These are phyloP conservation scores for Neoseiulus cucumeris DNA, from an alignment of 1,140 invertebrate species.

Conservation along the genomic window DNA sequence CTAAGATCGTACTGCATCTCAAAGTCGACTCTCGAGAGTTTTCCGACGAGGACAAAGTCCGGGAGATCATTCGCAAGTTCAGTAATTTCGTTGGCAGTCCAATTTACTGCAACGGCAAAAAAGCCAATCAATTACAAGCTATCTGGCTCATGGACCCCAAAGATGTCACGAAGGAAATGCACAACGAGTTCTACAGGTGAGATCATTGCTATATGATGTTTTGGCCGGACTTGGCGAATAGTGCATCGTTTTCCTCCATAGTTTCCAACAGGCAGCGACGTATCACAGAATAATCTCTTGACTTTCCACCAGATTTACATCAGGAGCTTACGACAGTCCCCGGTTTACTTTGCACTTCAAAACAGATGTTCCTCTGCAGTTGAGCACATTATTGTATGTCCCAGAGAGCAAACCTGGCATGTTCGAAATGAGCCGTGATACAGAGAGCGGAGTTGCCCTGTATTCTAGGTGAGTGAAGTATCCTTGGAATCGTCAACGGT, in stretches of 20 bases:
- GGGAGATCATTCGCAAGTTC: conserved; percentile 79
- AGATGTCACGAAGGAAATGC: conserved; percentile 58
- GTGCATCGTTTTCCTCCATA: background rate
- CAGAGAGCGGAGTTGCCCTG: conserved; percentile 55
- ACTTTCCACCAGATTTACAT: conserved; percentile 52
- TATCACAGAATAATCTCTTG: too few relatives aligned
- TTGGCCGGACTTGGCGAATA: too few relatives aligned
- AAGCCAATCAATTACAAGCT: conserved; percentile 51
- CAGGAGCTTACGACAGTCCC: conserved; percentile 60
- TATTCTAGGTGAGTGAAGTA: conserved; percentile 36
- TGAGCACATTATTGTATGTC: conserved; percentile 74
- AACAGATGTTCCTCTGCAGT: conserved; percentile 72
- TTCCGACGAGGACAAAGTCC: conserved; percentile 51
- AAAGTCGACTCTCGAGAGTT: conserved; percentile 69
- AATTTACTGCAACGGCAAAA: conserved; percentile 70
- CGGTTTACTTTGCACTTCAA: conserved; percentile 60
- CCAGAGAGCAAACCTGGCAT: conserved; percentile 57
- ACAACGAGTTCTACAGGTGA: conserved; percentile 51
- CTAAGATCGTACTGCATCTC: conserved; percentile 76
- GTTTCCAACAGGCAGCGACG: background rate
- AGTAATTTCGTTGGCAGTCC: conserved; percentile 89
- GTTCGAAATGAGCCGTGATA: conserved; percentile 70
- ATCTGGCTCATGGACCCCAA: conserved; percentile 82
- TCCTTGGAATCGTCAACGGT: background rate
- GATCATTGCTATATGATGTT: too few relatives aligned